Conservation (phyloP, 2,888 invertebrate genomes). For the Euplexia lucipara region DNA sequence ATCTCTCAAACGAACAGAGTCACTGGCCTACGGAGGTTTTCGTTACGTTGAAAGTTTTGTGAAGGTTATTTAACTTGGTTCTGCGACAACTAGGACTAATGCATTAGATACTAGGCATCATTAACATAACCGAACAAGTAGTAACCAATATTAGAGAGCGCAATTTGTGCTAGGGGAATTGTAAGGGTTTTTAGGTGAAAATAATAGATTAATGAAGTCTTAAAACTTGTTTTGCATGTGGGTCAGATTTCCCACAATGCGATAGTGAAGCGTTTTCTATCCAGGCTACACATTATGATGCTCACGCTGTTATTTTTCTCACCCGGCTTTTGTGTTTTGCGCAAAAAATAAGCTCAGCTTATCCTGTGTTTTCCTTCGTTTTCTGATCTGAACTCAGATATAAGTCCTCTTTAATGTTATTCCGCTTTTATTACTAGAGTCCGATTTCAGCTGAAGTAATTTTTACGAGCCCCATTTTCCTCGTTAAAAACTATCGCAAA, state of each 20-base stretch:
- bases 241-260: conserved; percentile 23
- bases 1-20: conserved; percentile 53
- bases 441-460: conserved; percentile 35
- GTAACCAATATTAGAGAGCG: neutral
- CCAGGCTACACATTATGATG: conserved; percentile 26
- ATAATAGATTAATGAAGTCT: conserved; percentile 4
- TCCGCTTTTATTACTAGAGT: conserved; percentile 26
- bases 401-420: conserved; percentile 45
- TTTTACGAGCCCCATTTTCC: conserved; percentile 36
- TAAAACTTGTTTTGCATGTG: conserved; percentile 15
- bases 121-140: neutral
- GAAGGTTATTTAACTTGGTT: conserved; percentile 16
- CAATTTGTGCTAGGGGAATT: neutral
- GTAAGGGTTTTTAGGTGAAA: neutral
- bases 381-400: conserved; percentile 43
- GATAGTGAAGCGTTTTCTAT: conserved; percentile 7
- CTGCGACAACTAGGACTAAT: neutral
- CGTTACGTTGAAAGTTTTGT: conserved; percentile 32
- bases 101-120: neutral
- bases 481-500: conserved; percentile 31
- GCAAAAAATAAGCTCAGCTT: conserved; percentile 45
- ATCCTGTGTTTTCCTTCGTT: conserved; percentile 37
- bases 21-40: conserved; percentile 39
- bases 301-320: conserved; percentile 49
- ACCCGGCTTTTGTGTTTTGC: conserved; percentile 33